These are phyloP conservation scores for Spisula solida DNA, from an alignment of 2,888 invertebrate genomes.

Conservation along the genomic window DNA sequence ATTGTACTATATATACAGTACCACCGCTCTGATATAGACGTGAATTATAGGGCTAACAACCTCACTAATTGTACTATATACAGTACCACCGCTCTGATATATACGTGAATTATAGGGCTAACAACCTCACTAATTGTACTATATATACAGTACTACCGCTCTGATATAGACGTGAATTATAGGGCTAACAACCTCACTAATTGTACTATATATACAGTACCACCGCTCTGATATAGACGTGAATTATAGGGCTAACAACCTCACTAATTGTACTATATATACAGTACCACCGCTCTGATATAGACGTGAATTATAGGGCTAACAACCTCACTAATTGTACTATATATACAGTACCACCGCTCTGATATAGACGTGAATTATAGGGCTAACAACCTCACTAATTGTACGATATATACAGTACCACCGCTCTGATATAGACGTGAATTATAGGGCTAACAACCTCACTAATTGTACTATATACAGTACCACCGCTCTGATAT, in stretches of 20 bases:
- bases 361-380: background rate
- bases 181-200: background rate
- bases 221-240: background rate
- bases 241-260: background rate
- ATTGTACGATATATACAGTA: background rate
- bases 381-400: background rate
- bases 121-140: background rate
- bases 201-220: background rate
- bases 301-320: background rate
- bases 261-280: background rate
- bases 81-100: background rate
- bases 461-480: background rate
- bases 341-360: background rate
- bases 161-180: background rate
- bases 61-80: background rate
- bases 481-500: background rate
- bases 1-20: background rate
- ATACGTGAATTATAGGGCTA: background rate
- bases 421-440: background rate
- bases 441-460: background rate
- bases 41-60: background rate
- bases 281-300: background rate
- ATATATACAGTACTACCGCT: background rate
- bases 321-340: background rate
- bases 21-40: background rate